Evolutionary conservation across 2,888 invertebrate species (phyloP).

Genomic region (Eretmocerus hayati): DNA sequence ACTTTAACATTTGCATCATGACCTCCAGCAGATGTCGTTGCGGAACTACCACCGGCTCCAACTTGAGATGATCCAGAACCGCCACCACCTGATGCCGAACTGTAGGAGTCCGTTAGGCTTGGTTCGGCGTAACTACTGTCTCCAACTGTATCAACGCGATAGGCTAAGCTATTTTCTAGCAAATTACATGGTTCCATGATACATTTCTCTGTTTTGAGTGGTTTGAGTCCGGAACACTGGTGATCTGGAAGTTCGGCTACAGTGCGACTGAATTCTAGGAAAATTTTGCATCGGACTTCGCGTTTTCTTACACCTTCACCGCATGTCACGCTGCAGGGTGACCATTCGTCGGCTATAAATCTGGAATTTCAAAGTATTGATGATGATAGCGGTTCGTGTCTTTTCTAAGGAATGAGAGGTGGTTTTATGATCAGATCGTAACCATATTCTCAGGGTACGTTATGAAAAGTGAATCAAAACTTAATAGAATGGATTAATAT

Average conservation of each 20-base stretch:
- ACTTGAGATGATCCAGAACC: no score
- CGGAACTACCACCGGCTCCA: constrained; percentile 31
- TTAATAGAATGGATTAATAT: no score
- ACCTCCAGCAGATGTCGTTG: constrained; percentile 42
- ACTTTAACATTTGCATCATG: constrained; percentile 53
- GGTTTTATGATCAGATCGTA: no score
- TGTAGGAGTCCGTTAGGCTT: constrained; percentile 40
- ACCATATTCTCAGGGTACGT: no score
- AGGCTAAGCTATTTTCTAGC: constrained; percentile 41
- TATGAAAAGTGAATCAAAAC: no score
- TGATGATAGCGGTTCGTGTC: no score
- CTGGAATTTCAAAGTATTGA: constrained; percentile 45
- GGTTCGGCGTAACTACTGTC: constrained; percentile 45
- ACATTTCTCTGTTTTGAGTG: constrained; percentile 74
- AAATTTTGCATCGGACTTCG: constrained; percentile 90
- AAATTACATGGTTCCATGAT: constrained; percentile 64
- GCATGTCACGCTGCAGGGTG: constrained; percentile 85
- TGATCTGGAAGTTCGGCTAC: constrained; percentile 81
- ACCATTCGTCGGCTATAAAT: constrained; percentile 89
- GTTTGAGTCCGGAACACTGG: constrained; percentile 81
- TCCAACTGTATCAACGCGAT: constrained; percentile 43
- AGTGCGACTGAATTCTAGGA: constrained; percentile 83
- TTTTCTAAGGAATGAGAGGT: no score
- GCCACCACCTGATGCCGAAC: constrained; percentile 31
- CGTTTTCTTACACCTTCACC: constrained; percentile 83